Percentiles rank a stretch among this genome's conserved stretches.
These are phyloP conservation scores for Halichondria panicea DNA, from an alignment of 37 sponge, comb jelly and placozoan genomes.

Conservation along the genomic window DNA sequence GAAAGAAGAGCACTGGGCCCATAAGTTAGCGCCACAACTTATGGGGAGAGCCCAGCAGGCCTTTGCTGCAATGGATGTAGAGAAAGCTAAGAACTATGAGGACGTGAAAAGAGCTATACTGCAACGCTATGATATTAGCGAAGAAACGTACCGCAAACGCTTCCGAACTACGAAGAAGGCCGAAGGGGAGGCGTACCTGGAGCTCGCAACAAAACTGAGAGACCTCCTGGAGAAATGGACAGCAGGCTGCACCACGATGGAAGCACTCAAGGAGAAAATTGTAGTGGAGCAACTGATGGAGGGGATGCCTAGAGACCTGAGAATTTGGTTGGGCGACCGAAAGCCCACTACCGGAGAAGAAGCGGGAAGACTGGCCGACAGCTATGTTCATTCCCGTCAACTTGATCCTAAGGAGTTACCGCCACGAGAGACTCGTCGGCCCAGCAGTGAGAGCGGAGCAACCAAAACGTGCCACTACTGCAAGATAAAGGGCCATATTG, in stretches of 20 bases:
- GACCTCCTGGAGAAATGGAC: conserved; percentile 39
- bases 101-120: conserved; percentile 20
- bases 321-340: conserved; percentile 32
- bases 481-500: too few relatives aligned
- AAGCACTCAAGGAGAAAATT: conserved; percentile 14
- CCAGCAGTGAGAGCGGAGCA: too few relatives aligned
- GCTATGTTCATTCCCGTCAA: too few relatives aligned
- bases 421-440: too few relatives aligned
- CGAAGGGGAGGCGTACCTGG: conserved; percentile 29
- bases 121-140: too few relatives aligned
- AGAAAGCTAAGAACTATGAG: conserved; percentile 3
- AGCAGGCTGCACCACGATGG: not conserved
- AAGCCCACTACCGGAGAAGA: conserved; percentile 25
- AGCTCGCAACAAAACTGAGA: conserved; percentile 17
- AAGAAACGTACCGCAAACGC: conserved; percentile 34
- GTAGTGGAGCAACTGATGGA: conserved; percentile 19
- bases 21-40: not conserved
- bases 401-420: too few relatives aligned
- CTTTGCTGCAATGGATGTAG: conserved; percentile 8
- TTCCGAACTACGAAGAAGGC: conserved; percentile 17
- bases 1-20: not conserved
- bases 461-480: too few relatives aligned
- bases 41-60: conserved; percentile 29
- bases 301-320: conserved; percentile 15
- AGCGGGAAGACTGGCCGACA: conserved; percentile 17